A percentile compares a stretch with the other conserved stretches of the same genome.
These are phyloP conservation scores for Aurelia aurita DNA, from an alignment of 30 jellyfish, hydroid and myxozoan genomes.

Conservation along the genomic window DNA sequence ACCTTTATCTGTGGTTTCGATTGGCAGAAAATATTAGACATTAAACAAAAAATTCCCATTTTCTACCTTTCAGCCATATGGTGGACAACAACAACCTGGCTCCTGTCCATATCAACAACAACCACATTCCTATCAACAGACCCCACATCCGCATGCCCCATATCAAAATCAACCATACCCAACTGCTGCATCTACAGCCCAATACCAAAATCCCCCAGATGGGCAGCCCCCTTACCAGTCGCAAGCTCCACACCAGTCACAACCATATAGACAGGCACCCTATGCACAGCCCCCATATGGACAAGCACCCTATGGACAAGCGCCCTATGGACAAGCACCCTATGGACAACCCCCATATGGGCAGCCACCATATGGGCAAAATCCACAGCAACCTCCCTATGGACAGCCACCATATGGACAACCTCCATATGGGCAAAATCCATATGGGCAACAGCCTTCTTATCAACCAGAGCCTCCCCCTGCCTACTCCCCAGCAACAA, in stretches of 20 bases:
- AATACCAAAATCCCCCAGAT: slow-evolving; percentile 11
- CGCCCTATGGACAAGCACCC: too few species aligned
- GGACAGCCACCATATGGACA: slow-evolving; percentile 4
- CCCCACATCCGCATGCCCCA: background rate
- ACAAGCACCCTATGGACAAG: too few species aligned
- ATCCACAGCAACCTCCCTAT: background rate
- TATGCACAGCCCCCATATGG: too few species aligned
- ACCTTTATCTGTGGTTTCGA: too few species aligned
- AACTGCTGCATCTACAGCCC: slow-evolving; percentile 3
- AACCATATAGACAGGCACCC: too few species aligned
- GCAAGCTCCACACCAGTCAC: too few species aligned
- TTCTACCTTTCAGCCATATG: too few species aligned
- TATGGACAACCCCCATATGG: too few species aligned
- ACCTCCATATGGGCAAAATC: slow-evolving; percentile 27
- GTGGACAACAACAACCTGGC: slow-evolving; percentile 6
- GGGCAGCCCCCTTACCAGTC: background rate
- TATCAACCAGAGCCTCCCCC: slow-evolving; percentile 3
- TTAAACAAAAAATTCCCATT: too few species aligned
- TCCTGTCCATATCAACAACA: background rate
- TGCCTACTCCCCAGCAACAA: background rate
- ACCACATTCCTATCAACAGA: background rate
- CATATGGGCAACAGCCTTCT: slow-evolving; percentile 21
- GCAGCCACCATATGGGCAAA: too few species aligned
- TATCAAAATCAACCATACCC: slow-evolving; percentile 6
- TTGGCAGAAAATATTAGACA: too few species aligned